Conservation (phyloP, 2,888 invertebrate species). For the Hoplodrina blanda region DNA sequence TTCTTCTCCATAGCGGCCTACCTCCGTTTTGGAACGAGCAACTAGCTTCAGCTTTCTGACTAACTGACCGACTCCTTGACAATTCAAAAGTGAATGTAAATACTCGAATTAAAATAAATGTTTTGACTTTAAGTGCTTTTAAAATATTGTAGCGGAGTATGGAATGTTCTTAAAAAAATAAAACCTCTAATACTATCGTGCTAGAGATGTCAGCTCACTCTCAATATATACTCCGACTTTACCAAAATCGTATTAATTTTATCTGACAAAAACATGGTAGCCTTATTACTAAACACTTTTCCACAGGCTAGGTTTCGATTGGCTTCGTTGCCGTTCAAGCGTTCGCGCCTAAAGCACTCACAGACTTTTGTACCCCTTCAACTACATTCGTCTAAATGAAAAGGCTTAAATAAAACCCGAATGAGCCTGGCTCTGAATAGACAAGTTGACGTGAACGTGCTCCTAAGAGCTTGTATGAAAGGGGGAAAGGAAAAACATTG, state of each 20-base stretch:
- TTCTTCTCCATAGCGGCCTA: too few relatives aligned
- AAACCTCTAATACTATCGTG: too few relatives aligned
- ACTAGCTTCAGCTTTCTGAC: too few relatives aligned
- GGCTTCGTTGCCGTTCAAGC: slow-evolving; percentile 68
- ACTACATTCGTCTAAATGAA: slow-evolving; percentile 66
- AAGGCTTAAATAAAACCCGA: slow-evolving; percentile 68
- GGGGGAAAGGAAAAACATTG: slow-evolving; percentile 39
- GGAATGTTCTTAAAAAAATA: too few relatives aligned
- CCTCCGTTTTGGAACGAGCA: too few relatives aligned
- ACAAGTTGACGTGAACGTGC: slow-evolving; percentile 61
- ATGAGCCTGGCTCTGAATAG: slow-evolving; percentile 64
- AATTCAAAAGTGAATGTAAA: too few relatives aligned
- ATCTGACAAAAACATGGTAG: slow-evolving; percentile 24
- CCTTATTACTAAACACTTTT: slow-evolving; percentile 66
- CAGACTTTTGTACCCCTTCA: slow-evolving; percentile 56
- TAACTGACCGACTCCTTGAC: too few relatives aligned
- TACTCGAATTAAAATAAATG: too few relatives aligned
- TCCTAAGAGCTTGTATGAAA: slow-evolving; percentile 59
- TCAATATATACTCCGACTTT: too few relatives aligned
- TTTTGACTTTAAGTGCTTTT: too few relatives aligned
- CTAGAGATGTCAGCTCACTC: too few relatives aligned
- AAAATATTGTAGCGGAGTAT: too few relatives aligned
- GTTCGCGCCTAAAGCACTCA: slow-evolving; percentile 53
- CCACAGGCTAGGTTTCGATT: slow-evolving; percentile 76
- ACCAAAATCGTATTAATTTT: slow-evolving; percentile 11